Conservation (phyloP, 2,113 vertebrate genomes). For the Apistogramma diplotaenia region DNA sequence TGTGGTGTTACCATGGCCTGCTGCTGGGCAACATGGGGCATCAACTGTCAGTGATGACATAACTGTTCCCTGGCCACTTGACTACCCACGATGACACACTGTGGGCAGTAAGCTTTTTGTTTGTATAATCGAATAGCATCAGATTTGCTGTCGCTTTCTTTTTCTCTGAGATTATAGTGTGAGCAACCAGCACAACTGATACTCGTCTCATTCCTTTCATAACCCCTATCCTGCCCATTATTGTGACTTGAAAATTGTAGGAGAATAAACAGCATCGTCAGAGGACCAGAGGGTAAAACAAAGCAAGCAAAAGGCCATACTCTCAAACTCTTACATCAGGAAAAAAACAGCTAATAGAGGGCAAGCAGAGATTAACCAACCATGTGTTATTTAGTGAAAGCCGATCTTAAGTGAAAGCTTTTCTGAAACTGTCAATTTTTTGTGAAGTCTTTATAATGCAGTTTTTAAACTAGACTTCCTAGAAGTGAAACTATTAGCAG, state of each 20-base stretch:
- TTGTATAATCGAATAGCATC: constrained; percentile 5
- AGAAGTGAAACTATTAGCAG: background rate
- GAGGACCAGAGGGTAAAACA: background rate
- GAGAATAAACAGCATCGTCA: background rate
- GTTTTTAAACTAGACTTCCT: background rate
- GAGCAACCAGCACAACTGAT: background rate
- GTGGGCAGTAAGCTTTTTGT: constrained; percentile 19
- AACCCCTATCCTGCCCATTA: constrained; percentile 4
- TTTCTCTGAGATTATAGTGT: background rate
- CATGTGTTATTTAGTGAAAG: background rate
- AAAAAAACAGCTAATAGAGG: background rate
- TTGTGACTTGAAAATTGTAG: background rate
- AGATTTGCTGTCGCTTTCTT: background rate
- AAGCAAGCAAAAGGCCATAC: background rate
- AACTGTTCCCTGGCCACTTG: constrained; percentile 25
- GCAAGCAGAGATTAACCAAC: background rate
- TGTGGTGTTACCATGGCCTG: constrained; percentile 14
- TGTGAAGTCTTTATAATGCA: background rate
- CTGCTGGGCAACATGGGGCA: constrained; percentile 30
- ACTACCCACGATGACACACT: constrained; percentile 31
- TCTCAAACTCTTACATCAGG: background rate
- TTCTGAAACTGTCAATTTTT: background rate
- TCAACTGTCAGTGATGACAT: constrained; percentile 32
- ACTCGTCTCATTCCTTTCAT: background rate
- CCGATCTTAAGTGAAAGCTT: background rate